Conservation (phyloP, 2,888 invertebrate species). For the Thysanoteuthis rhombus region DNA sequence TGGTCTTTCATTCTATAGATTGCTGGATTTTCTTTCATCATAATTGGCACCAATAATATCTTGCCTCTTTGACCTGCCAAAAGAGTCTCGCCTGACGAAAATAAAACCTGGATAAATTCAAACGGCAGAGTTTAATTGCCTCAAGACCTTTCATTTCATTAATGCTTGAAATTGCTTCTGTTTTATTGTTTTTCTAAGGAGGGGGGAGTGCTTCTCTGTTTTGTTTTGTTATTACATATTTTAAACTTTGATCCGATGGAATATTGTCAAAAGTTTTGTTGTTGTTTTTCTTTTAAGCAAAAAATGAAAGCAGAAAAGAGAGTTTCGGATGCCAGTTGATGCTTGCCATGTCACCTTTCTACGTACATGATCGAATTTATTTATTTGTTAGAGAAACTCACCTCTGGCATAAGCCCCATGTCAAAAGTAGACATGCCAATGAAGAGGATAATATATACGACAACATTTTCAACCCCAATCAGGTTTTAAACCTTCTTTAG, state of each 20-base stretch:
- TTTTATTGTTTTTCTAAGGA: neutral
- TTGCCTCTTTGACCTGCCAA: neutral
- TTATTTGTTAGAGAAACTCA: neutral
- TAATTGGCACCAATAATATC: conserved; percentile 12
- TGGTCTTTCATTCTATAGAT: neutral
- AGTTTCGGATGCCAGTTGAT: neutral
- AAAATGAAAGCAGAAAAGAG: neutral
- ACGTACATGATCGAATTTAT: neutral
- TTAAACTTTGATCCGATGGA: neutral
- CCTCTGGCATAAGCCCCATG: neutral
- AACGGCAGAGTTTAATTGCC: neutral
- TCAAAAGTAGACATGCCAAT: neutral
- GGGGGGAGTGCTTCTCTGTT: neutral
- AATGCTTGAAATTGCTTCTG: neutral
- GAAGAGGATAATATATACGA: neutral
- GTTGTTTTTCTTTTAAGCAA: too few species aligned
- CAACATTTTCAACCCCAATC: neutral
- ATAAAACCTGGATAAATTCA: neutral
- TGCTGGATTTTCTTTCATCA: neutral
- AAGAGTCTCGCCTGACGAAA: neutral
- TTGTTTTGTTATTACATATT: neutral
- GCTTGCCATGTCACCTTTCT: neutral
- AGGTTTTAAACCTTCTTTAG: neutral
- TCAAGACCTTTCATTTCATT: neutral
- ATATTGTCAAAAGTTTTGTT: neutral